Conservation (phyloP, 2,888 invertebrate species). For the Yponomeuta evonymella region DNA sequence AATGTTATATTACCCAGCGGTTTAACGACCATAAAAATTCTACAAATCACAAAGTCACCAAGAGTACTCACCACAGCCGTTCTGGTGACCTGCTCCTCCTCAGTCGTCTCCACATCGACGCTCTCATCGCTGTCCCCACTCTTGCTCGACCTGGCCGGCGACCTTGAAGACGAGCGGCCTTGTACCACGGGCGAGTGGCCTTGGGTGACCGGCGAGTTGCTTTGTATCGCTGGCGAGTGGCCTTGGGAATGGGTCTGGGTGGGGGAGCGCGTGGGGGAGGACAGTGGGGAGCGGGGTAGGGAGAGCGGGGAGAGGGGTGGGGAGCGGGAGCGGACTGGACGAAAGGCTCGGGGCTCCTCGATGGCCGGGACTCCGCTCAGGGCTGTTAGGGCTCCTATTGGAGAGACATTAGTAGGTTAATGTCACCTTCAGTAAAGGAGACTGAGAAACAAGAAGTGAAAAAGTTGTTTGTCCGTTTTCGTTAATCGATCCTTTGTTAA, state of each 20-base stretch:
- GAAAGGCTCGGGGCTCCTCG: conserved; percentile 65
- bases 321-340: conserved; percentile 52
- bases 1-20: no score
- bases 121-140: conserved; percentile 86
- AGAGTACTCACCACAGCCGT: conserved; percentile 51
- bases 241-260: conserved; percentile 39
- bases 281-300: conserved; percentile 32
- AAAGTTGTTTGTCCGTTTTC: no score
- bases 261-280: conserved; percentile 26
- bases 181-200: not conserved
- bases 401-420: not conserved
- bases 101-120: conserved; percentile 92
- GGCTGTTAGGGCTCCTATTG: conserved; percentile 60
- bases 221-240: not conserved
- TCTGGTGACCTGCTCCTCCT: conserved; percentile 76
- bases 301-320: conserved; percentile 33
- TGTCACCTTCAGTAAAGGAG: not conserved
- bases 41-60: not conserved
- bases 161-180: conserved; percentile 36
- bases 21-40: not conserved
- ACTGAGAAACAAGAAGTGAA: no score
- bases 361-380: conserved; percentile 57
- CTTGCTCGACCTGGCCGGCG: conserved; percentile 48
- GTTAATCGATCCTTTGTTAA: no score
- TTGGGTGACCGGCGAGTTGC: not conserved